Base-by-base conservation (phyloP, 37 sponge, comb jelly and placozoan species). In the Cliona cf. orientalis region DNA sequence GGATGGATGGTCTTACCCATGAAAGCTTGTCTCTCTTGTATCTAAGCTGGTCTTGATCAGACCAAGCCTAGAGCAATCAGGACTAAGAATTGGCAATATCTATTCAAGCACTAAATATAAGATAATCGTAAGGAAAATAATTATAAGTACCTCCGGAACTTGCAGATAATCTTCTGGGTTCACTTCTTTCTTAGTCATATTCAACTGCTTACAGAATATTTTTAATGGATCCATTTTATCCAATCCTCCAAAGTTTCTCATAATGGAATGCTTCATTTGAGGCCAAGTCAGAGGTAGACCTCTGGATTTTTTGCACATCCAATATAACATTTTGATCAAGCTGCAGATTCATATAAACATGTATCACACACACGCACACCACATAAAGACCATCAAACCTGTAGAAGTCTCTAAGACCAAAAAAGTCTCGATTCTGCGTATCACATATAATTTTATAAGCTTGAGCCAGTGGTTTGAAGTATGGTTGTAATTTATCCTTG, bases 331-430 rank as follows among this genome's bases (percentile, higher is more conserved):
- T 74, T 97, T 97, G 21, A 97, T 85, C 43, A 97, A 82, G 79
- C 99, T 93, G 17, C n/a, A n/a, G n/a, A n/a, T n/a, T n/a, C n/a
- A n/a, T n/a, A n/a, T n/a, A n/a, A n/a, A n/a, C n/a, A n/a, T n/a
- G n/a, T n/a, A n/a, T n/a, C n/a, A n/a, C n/a, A n/a, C n/a, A n/a
- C n/a, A n/a, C n/a, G n/a, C n/a, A n/a, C n/a, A n/a, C n/a, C n/a
- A n/a, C n/a, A n/a, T n/a, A n/a, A n/a, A n/a, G n/a, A n/a, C n/a
- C n/a, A n/a, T n/a, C 55, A 59, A 55, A 92, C 93, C 93, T 90
- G 68, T 95, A 98, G 63, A 95, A 98, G 57, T 98, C 99, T 71
- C 99, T 61, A 26, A 98, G 85, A 1, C 99, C 99, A 90, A 96
- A 97, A 56, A 92, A 95, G 34, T 95, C 90, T 46, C 69, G 79